Evolutionary conservation across 2,113 vertebrate species (phyloP).

Genomic region (Notarius lentiginosus): DNA sequence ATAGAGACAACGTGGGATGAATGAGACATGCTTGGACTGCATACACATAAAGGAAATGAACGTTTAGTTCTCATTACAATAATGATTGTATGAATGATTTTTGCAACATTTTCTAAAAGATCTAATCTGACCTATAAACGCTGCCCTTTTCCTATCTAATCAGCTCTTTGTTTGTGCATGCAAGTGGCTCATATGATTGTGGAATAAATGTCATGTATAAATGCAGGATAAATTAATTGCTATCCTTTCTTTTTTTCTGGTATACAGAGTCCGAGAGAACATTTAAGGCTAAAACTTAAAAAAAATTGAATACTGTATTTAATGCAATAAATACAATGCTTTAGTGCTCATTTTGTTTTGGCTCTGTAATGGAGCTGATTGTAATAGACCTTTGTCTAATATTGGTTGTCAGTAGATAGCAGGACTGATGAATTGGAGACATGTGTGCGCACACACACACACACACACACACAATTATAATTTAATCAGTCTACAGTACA

Average conservation of each 20-base stretch:
- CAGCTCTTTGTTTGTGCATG: neutral
- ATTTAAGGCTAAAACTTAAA: neutral
- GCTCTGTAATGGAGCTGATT: neutral
- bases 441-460: neutral
- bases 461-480: neutral
- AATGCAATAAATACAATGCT: neutral
- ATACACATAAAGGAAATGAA: no score
- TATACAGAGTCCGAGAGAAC: neutral
- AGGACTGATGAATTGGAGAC: neutral
- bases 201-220: conserved; percentile 5
- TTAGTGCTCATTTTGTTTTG: neutral
- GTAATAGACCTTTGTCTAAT: neutral
- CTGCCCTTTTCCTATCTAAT: neutral
- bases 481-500: neutral
- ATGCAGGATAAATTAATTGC: neutral
- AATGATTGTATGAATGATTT: neutral
- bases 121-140: neutral
- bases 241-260: neutral
- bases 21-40: neutral
- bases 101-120: neutral
- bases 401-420: conserved; percentile 1
- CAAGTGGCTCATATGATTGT: neutral
- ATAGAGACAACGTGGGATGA: neutral
- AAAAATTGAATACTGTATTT: neutral
- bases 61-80: neutral